phyloP scores from a whole-genome alignment of 2,113 vertebrate genomes.

The Leucopsar rothschildi region DNA sequence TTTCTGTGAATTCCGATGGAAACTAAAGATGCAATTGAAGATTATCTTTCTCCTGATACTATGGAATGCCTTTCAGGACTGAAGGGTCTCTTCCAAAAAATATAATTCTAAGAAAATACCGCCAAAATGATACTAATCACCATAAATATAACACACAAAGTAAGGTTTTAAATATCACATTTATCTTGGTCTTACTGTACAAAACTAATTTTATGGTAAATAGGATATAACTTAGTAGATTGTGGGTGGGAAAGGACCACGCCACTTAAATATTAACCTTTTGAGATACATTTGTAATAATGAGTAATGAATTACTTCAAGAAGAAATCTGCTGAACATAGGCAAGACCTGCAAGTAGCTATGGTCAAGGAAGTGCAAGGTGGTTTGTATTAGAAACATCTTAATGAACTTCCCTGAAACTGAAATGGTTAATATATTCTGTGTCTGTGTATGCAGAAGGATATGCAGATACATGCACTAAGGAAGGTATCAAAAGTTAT shows the following conservation, averaged over 20 bases:
- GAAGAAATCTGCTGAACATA: not conserved
- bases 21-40: not conserved
- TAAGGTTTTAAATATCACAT: not conserved
- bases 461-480: not conserved
- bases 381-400: not conserved
- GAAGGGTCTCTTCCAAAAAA: not conserved
- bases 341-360: not conserved
- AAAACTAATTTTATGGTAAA: not conserved
- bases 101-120: not conserved
- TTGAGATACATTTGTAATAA: not conserved
- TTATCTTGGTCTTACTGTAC: not conserved
- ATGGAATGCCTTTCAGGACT: not conserved
- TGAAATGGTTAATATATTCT: not conserved
- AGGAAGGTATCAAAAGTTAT: not conserved
- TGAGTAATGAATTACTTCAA: not conserved
- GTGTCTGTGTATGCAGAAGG: not conserved
- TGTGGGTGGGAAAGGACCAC: not conserved
- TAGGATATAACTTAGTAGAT: not conserved
- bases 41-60: not conserved
- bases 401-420: not conserved
- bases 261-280: not conserved
- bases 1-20: not conserved
- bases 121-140: not conserved
- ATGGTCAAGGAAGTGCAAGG: not conserved
- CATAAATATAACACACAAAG: not conserved